These are phyloP conservation scores for Corythornis cristatus DNA, from an alignment of 2,113 vertebrate species.

Conservation along the genomic window DNA sequence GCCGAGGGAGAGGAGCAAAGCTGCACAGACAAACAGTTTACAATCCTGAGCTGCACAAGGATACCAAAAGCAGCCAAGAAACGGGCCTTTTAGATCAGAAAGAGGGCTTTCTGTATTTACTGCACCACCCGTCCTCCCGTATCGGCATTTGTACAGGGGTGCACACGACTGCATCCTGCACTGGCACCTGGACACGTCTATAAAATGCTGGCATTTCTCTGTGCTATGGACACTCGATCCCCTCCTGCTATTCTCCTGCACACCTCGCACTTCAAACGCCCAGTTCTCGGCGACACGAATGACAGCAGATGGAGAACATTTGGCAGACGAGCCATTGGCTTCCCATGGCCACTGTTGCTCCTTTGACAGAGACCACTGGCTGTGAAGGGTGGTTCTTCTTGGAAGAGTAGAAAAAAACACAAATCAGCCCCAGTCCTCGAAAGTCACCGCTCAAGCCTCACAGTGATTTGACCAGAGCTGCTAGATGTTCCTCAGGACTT, in stretches of 20 bases:
- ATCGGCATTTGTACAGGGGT: not conserved
- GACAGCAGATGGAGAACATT: rapidly evolving
- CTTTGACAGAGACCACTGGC: not conserved
- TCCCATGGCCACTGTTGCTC: not conserved
- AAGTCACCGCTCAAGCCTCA: not conserved
- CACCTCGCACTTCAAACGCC: not conserved
- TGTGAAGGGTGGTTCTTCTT: not conserved
- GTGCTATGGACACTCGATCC: not conserved
- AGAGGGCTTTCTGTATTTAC: rapidly evolving
- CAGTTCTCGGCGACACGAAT: rapidly evolving
- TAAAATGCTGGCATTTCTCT: not conserved
- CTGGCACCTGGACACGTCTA: rapidly evolving
- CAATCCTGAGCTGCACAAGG: not conserved
- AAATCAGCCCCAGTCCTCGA: not conserved
- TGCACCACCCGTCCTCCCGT: rapidly evolving
- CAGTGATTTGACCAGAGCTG: rapidly evolving
- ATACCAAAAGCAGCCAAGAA: not conserved
- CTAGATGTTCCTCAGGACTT: not conserved
- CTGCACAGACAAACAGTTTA: not conserved
- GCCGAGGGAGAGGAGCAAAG: not conserved
- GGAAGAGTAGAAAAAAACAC: not conserved
- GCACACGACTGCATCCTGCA: not conserved
- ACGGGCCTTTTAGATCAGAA: not conserved
- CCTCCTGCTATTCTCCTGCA: not conserved
- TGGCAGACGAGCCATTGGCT: rapidly evolving